Percentiles rank a stretch among this genome's conserved stretches.
Conservation (phyloP, 1,140 invertebrate genomes). For the Hyles euphorbiae region DNA sequence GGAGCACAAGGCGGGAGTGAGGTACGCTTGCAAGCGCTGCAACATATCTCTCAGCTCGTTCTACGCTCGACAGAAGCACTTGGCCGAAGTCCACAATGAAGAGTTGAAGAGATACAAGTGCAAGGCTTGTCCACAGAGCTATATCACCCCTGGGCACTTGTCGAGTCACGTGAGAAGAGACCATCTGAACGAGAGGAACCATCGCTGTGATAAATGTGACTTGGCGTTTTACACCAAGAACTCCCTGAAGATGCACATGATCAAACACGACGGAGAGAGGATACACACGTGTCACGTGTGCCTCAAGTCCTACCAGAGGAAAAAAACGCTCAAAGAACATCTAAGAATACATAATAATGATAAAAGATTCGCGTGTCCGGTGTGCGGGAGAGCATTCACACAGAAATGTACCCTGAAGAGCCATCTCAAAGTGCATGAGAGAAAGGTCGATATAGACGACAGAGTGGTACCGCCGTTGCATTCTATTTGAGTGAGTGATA, state of each 20-base stretch:
- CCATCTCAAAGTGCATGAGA: constrained; percentile 67
- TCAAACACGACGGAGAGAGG: constrained; percentile 81
- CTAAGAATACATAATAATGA: constrained; percentile 84
- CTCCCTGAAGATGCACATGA: constrained; percentile 83
- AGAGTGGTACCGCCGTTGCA: constrained; percentile 3
- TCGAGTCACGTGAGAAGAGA: constrained; percentile 56
- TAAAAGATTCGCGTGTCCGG: constrained; percentile 81
- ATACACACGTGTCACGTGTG: constrained; percentile 63
- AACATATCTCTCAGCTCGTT: constrained; percentile 51
- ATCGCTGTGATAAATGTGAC: constrained; percentile 69
- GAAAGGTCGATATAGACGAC: constrained; percentile 37
- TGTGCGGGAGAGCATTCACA: constrained; percentile 81
- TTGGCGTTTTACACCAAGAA: constrained; percentile 61
- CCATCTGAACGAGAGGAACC: constrained; percentile 67
- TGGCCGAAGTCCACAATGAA: constrained; percentile 58
- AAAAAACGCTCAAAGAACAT: constrained; percentile 78
- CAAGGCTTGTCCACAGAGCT: constrained; percentile 54
- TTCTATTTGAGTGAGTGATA: background rate
- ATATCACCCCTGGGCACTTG: constrained; percentile 54
- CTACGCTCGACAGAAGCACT: constrained; percentile 55
- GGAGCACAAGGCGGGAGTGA: constrained; percentile 52
- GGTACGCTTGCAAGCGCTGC: constrained; percentile 59
- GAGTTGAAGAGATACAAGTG: constrained; percentile 64
- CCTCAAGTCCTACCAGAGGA: constrained; percentile 59
- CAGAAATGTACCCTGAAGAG: constrained; percentile 74